Evolutionary conservation across 1,140 invertebrate genomes (phyloP), one percentile per base, ranked within the genome.

Genomic region (Orussus abietinus): DNA sequence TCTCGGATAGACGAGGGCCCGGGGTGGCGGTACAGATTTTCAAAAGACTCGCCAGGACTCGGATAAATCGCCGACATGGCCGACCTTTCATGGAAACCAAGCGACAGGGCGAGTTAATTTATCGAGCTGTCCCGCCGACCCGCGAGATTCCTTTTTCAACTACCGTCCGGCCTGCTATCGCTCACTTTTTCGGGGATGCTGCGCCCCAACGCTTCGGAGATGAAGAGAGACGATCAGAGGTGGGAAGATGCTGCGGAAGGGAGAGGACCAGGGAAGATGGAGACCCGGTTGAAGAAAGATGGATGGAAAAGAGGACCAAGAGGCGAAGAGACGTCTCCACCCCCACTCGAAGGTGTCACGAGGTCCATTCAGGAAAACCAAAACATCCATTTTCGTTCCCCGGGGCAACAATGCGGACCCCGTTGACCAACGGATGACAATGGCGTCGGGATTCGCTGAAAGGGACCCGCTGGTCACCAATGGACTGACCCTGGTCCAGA

Each of bases 351-450:
- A 11, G 20, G 21, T 38, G 36, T 38, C 36, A 17, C 2, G 9
- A 13, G 17, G 18, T n/a, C n/a, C 10, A 36, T 38, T 38, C 20
- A 38, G 6, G 25, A 39, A 38, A 39, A 39, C 38, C 38, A 39
- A 39, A 39, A 39, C 38, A 39, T 39, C 26, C 25, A 39, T 39
- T 39, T 39, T 39, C 22, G 18, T 26, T 26, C 2, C 3, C n/a
- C 11, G 18, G 18, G 17, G 5, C n/a, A n/a, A 38, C 36, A 38
- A 38, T 38, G 11, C 22, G 14, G 11, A 28, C 6, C 34, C 34
- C 19, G 3, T 38, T 38, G 35, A 13, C 13, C 13, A n/a, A n/a
- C n/a, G 21, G 9, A 4, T 38, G 11, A 22, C 35, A 38, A 38
- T 38, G 28, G 22, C 20, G 12, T 15, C 9, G 21, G 5, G 12